Conservation (phyloP, 1,140 invertebrate species). For the Bombus impatiens region DNA sequence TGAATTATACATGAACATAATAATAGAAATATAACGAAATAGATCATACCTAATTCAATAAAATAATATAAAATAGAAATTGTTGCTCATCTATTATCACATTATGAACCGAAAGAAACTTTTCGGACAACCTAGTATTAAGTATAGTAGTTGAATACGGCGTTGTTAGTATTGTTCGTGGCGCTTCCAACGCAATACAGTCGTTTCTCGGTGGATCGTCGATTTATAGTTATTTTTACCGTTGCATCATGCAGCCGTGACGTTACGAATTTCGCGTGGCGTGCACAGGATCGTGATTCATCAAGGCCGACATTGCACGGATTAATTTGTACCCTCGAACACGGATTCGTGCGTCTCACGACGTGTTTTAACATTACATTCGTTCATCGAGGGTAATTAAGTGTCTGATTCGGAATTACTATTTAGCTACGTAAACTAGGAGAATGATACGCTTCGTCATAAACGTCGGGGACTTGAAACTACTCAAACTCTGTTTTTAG, state of each 20-base stretch:
- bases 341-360: background rate
- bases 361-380: background rate
- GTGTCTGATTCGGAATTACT: background rate
- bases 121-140: background rate
- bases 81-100: too few relatives aligned
- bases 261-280: background rate
- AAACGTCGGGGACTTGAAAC: background rate
- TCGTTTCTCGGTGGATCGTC: background rate
- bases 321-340: background rate
- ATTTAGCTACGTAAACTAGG: background rate
- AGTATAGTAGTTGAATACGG: constrained; percentile 23
- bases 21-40: too few relatives aligned
- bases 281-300: background rate
- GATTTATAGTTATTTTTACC: constrained; percentile 13
- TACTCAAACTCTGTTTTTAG: background rate
- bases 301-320: background rate
- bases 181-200: constrained; percentile 1
- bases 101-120: too few relatives aligned
- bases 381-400: background rate
- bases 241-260: background rate
- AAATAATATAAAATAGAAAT: too few relatives aligned
- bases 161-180: constrained; percentile 24
- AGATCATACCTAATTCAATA: too few relatives aligned
- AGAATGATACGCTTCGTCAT: background rate
- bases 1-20: too few relatives aligned